phyloP scores from a whole-genome alignment of 37 sponge, comb jelly and placozoan species.

The Geodia barretti region DNA sequence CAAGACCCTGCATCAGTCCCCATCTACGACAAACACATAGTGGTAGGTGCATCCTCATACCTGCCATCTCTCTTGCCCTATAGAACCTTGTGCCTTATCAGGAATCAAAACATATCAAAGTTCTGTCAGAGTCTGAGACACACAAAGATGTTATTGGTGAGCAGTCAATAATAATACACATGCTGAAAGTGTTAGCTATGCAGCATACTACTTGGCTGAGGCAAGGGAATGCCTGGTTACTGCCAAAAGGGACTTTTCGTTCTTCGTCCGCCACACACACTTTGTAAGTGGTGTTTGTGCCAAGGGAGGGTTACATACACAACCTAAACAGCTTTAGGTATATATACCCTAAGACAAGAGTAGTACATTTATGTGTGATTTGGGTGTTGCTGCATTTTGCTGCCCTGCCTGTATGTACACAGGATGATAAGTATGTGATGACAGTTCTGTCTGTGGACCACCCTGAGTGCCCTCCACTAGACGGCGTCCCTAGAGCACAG shows the following conservation, averaged over 20 bases:
- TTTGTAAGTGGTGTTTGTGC: too few species aligned
- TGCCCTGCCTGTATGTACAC: not conserved
- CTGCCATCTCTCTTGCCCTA: too few species aligned
- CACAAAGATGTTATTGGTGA: slow-evolving; percentile 4
- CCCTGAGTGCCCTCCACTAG: slow-evolving; percentile 26
- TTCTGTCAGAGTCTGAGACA: not conserved
- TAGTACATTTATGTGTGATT: too few species aligned
- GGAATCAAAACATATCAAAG: not conserved
- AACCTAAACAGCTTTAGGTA: too few species aligned
- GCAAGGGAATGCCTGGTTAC: slow-evolving; percentile 29
- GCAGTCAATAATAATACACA: not conserved
- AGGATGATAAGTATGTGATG: slow-evolving; percentile 52
- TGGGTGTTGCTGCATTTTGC: not conserved
- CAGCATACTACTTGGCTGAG: not conserved
- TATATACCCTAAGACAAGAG: too few species aligned
- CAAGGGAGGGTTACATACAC: too few species aligned
- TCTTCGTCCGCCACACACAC: slow-evolving; percentile 8
- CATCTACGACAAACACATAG: slow-evolving; percentile 15
- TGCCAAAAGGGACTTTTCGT: slow-evolving; percentile 20
- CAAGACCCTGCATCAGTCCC: not conserved
- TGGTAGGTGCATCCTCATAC: too few species aligned
- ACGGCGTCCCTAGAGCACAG: slow-evolving; percentile 47
- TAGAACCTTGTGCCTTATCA: too few species aligned
- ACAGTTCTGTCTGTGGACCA: slow-evolving; percentile 54
- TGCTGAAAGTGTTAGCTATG: not conserved